A percentile compares a stretch with the other conserved stretches of the same genome.
Evolutionary conservation across 2,888 invertebrate genomes (phyloP).

Genomic region (Octodonta nipae): DNA sequence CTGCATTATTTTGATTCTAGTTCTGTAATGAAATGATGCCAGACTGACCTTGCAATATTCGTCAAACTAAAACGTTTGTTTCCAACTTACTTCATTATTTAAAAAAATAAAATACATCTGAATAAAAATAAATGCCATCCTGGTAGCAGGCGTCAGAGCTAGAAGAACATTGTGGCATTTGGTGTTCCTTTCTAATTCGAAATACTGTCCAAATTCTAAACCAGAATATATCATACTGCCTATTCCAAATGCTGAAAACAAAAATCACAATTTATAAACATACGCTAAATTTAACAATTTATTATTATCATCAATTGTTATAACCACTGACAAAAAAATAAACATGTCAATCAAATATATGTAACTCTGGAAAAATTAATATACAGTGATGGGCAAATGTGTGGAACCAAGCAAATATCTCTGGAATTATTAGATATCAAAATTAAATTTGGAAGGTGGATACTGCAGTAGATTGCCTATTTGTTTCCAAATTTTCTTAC

Average conservation of each 20-base stretch:
- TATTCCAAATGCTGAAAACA: constrained; percentile 77
- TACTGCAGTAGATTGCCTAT: too few species aligned
- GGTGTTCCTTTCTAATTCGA: constrained; percentile 79
- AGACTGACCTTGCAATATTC: neutral
- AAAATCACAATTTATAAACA: neutral
- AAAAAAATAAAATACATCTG: constrained; percentile 98
- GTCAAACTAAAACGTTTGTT: neutral
- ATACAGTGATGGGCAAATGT: too few species aligned
- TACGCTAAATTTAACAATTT: neutral
- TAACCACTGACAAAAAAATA: neutral
- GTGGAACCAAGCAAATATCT: too few species aligned
- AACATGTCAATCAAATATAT: neutral
- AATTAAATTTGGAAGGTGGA: too few species aligned
- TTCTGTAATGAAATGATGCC: too few species aligned
- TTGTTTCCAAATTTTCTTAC: too few species aligned
- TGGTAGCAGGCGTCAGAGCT: constrained; percentile 78
- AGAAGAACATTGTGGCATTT: constrained; percentile 84
- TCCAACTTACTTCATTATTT: constrained; percentile 70
- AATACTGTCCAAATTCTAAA: constrained; percentile 88
- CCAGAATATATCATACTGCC: constrained; percentile 97
- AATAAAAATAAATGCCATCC: constrained; percentile 92
- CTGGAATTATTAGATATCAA: too few species aligned
- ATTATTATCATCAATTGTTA: neutral
- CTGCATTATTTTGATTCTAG: neutral
- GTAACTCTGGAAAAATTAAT: too few species aligned